Conservation (phyloP, 2,888 invertebrate genomes). For the Ctena decussata region DNA sequence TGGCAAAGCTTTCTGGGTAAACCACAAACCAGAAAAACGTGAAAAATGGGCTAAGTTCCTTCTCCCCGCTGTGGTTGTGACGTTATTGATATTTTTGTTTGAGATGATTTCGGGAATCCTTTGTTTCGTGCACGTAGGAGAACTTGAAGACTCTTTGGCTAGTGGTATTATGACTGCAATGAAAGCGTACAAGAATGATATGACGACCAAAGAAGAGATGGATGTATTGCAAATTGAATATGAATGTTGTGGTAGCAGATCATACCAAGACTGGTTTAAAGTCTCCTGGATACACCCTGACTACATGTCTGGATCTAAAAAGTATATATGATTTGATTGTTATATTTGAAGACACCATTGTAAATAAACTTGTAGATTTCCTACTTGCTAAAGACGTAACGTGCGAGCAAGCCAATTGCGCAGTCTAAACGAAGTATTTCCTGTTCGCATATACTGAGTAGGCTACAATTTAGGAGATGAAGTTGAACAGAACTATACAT, state of each 20-base stretch:
- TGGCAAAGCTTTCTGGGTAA: slow-evolving; percentile 63
- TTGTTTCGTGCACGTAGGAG: slow-evolving; percentile 67
- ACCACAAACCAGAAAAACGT: slow-evolving; percentile 55
- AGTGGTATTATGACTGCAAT: slow-evolving; percentile 74
- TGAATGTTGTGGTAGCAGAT: slow-evolving; percentile 82
- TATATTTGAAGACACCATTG: too few relatives aligned
- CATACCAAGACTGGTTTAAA: slow-evolving; percentile 83
- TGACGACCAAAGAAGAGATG: slow-evolving; percentile 74
- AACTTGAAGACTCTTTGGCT: slow-evolving; percentile 68
- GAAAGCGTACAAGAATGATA: slow-evolving; percentile 74
- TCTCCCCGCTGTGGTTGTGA: slow-evolving; percentile 48
- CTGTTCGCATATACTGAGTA: too few relatives aligned
- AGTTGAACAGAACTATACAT: too few relatives aligned
- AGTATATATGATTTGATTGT: too few relatives aligned
- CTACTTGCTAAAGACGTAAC: too few relatives aligned
- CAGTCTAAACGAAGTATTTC: too few relatives aligned
- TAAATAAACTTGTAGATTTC: too few relatives aligned
- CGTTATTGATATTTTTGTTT: slow-evolving; percentile 59
- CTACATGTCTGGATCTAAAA: slow-evolving; percentile 38
- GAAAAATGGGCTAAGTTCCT: slow-evolving; percentile 60
- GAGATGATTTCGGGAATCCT: slow-evolving; percentile 67
- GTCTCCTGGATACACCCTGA: slow-evolving; percentile 76
- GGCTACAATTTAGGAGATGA: too few relatives aligned
- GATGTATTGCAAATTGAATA: slow-evolving; percentile 82
- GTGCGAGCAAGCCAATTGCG: too few relatives aligned